These are phyloP conservation scores for Momotus momota DNA, from an alignment of 2,797 vertebrate species.

Conservation along the genomic window DNA sequence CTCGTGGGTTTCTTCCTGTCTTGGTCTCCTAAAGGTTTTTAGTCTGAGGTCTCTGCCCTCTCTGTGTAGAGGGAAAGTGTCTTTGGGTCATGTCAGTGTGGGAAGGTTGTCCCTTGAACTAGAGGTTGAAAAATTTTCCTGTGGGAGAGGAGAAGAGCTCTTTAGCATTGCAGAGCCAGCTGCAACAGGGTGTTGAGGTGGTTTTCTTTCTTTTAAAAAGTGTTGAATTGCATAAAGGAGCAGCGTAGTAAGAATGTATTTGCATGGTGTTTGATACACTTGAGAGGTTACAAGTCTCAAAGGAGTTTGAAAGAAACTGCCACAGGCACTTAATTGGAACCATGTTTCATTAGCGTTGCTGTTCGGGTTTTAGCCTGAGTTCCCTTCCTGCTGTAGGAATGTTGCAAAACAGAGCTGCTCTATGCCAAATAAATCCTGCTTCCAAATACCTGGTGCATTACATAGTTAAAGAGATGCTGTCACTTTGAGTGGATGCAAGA, in stretches of 20 bases:
- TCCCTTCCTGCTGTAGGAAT: background rate
- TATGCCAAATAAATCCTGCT: background rate
- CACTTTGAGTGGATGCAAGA: background rate
- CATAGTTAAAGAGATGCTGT: conserved; percentile 12
- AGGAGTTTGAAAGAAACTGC: conserved; percentile 5
- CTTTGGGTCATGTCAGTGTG: background rate
- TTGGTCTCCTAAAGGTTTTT: background rate
- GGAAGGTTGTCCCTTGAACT: background rate
- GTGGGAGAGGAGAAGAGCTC: background rate
- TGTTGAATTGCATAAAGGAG: background rate
- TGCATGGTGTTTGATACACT: conserved; percentile 48
- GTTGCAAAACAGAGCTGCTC: background rate
- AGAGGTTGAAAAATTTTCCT: background rate
- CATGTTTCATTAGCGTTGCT: conserved; percentile 3
- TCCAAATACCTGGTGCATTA: background rate
- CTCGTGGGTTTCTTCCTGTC: background rate
- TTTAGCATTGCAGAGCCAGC: background rate
- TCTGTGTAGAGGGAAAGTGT: background rate
- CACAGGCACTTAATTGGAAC: conserved; percentile 42
- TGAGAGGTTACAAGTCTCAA: conserved; percentile 18
- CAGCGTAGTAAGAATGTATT: background rate
- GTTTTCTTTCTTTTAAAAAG: background rate
- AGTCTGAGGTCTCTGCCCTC: background rate
- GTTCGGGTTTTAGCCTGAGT: background rate
- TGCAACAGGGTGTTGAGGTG: background rate